These are phyloP conservation scores for Paramuricea clavata DNA, from an alignment of 92 coral and sea anemone species.

Conservation along the genomic window DNA sequence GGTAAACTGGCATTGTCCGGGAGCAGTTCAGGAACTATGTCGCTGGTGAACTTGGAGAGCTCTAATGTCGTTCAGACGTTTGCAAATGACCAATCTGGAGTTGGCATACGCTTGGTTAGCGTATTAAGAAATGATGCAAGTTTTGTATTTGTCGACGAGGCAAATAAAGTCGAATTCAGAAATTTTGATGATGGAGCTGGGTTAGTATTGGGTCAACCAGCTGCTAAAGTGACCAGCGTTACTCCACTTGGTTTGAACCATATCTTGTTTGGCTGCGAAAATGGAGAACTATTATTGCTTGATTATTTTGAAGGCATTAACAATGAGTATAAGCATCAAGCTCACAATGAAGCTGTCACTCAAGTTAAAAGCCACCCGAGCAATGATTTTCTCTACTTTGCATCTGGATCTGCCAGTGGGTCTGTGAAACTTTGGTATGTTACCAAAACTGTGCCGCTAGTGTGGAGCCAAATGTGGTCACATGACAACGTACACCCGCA, in stretches of 20 bases:
- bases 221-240: conserved; percentile 26
- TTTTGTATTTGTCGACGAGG: conserved; percentile 29
- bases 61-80: conserved; percentile 48
- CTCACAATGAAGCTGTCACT: conserved; percentile 25
- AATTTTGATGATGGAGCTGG: conserved; percentile 15
- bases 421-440: conserved; percentile 46
- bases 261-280: conserved; percentile 47
- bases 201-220: conserved; percentile 26
- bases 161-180: conserved; percentile 41
- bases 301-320: not conserved
- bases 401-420: conserved; percentile 47
- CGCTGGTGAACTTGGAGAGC: conserved; percentile 61
- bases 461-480: conserved; percentile 14
- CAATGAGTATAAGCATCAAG: conserved; percentile 4
- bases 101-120: conserved; percentile 35
- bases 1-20: conserved; percentile 59
- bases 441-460: not conserved
- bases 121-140: conserved; percentile 20
- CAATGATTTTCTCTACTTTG: conserved; percentile 28
- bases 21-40: conserved; percentile 56
- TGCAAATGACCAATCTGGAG: not conserved
- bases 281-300: conserved; percentile 51
- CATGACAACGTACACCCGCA: conserved; percentile 30
- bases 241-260: conserved; percentile 25
- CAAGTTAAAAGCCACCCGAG: not conserved